Evolutionary conservation across 2,797 vertebrate genomes (phyloP).

Genomic region (Allobates femoralis): DNA sequence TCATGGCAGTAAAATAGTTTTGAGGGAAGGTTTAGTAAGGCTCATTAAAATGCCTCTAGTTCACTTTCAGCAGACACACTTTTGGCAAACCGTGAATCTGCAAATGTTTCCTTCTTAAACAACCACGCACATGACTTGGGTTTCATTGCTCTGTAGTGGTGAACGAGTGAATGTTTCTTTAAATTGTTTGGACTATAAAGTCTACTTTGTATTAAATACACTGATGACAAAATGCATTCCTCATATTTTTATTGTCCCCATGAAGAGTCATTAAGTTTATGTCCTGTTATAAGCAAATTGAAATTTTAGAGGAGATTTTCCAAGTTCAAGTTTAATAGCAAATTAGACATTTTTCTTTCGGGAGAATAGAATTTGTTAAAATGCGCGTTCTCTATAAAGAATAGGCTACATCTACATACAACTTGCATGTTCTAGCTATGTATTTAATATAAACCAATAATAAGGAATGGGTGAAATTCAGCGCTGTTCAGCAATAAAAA

Average conservation of each 20-base stretch:
- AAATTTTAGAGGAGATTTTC: background rate
- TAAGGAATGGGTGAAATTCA: too few relatives aligned
- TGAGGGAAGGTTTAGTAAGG: constrained; percentile 47
- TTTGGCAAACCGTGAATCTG: constrained; percentile 52
- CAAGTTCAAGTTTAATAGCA: background rate
- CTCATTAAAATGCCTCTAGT: constrained; percentile 60
- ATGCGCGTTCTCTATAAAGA: background rate
- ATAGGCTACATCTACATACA: background rate
- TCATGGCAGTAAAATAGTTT: constrained; percentile 57
- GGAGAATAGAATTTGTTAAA: background rate
- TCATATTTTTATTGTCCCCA: background rate
- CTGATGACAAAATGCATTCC: background rate
- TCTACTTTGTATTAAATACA: background rate
- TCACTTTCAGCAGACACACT: constrained; percentile 51
- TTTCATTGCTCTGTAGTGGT: background rate
- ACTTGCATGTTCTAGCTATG: background rate
- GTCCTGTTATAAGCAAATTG: background rate
- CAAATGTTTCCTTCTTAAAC: constrained; percentile 35
- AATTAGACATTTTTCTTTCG: background rate
- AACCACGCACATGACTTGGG: constrained; percentile 17
- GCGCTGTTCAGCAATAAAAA: too few relatives aligned
- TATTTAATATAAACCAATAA: too few relatives aligned
- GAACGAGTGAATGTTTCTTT: background rate
- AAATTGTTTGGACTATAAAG: background rate
- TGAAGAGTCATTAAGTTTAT: background rate